Base-by-base conservation (phyloP, 2,797 vertebrate species). In the Xiphorhynchus erythropygius region DNA sequence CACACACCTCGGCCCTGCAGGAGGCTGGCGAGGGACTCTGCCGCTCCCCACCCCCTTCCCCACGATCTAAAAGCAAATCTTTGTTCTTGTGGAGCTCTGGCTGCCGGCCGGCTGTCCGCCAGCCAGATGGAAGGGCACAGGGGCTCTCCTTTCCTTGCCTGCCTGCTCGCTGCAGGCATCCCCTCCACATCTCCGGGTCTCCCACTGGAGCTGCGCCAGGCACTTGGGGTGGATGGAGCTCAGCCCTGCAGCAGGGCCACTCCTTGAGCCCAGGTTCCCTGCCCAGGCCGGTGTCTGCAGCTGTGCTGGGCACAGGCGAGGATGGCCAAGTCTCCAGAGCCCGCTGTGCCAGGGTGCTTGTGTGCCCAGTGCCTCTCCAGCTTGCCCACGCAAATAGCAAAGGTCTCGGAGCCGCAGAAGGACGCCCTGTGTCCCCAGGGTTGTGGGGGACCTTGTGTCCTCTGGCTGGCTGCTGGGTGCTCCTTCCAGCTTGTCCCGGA, bases 81-180 rank as follows among this genome's bases (percentile, higher is more conserved):
- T 96, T 96, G 96, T 96, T 96, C 96, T 93, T 74, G 81, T 0
- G 75, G 89, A 96, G 95, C 93, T 30, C 91, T 95, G 96, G 96
- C 96, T 93, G 96, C 47, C 6, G 63, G 92, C 92, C 94, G 84
- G 71, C 96, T 95, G 94, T 92, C 89, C 55, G 63, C 71, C 92
- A 83, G 82, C 91, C 96, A 93, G 96, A 96, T 96, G 96, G 95
- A 91, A 87, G 91, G 87, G 89, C 94, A 74, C 37, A 18, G 93
- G 94, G 95, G 79, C 87, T 94, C 91, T 93, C 89, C 83, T 39
- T 95, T 82, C 87, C 84, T 94, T 90, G 87, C 76, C 56, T 6
- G 44, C 77, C 78, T 28, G 42, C 80, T 87, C 33, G 17, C 87
- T 94, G 92, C 94, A 75, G 78, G 6, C 71, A 10, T 41, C 33